Percentiles rank a stretch among this genome's conserved stretches.
Conservation (phyloP, 2,888 invertebrate genomes). For the Brachypterus glaber region DNA sequence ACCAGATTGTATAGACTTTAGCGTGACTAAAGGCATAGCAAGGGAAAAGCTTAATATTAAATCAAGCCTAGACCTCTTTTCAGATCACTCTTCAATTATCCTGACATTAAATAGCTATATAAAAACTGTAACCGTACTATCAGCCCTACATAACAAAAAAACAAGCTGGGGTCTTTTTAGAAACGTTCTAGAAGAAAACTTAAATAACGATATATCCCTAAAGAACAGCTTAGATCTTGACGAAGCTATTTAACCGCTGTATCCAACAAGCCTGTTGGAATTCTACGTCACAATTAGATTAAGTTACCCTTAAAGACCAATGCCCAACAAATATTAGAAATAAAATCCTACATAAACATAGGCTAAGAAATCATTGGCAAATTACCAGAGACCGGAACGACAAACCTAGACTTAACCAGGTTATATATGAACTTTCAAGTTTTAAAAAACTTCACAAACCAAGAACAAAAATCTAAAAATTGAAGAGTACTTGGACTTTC, state of each 20-base stretch:
- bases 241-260: not conserved
- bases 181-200: not conserved
- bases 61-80: not conserved
- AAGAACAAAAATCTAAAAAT: too few relatives aligned
- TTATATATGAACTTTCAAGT: too few relatives aligned
- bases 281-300: too few relatives aligned
- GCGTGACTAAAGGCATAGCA: not conserved
- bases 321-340: too few relatives aligned
- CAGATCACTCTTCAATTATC: not conserved
- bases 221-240: not conserved
- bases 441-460: too few relatives aligned
- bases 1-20: not conserved
- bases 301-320: too few relatives aligned
- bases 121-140: not conserved
- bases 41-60: not conserved
- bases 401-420: too few relatives aligned
- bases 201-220: not conserved
- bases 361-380: too few relatives aligned
- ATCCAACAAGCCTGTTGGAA: too few relatives aligned
- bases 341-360: too few relatives aligned
- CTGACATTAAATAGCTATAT: not conserved
- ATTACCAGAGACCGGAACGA: too few relatives aligned
- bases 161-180: not conserved
- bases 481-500: too few relatives aligned
- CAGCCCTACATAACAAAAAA: not conserved